Base-by-base conservation (phyloP, 2,888 invertebrate genomes). In the Amphimallon solstitiale region DNA sequence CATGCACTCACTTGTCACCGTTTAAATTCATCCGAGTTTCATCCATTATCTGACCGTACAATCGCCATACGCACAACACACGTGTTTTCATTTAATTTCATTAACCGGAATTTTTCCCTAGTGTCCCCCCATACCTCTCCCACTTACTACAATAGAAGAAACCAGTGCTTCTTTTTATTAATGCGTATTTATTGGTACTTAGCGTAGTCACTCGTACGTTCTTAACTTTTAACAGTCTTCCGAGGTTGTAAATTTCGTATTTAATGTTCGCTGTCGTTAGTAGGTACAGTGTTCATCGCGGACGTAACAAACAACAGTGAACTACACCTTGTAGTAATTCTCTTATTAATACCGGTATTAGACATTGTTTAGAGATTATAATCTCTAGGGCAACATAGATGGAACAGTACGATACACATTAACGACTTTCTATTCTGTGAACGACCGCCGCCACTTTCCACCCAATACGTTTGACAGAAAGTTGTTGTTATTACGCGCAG, bases 361-460 rank as follows among this genome's bases (percentile, higher is more conserved):
- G 51, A 51, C 51, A 51, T 51, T 51, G 51, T 51, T 51, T 51
- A 51, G 51, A 51, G 51, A 51, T 51, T 51, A 51, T 51, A 51
- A 51, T 51, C 51, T 51, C 34, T 19, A n/a, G 51, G 35, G 35
- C 51, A 51, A 51, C 17, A 51, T 35, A 51, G 51, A 35, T 51
- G 35, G 51, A 23, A 51, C 35, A 35, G 35, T 35, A 35, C 15
- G 34, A 51, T 51, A 51, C 29, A 35, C 35, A 35, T 51, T 51
- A 51, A 51, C 51, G 51, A 51, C 51, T 51, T 17, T 34, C 10
- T 15, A 9, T 51, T 34, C 15, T 35, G 14, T 51, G 35, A 35
- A 35, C 15, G 29, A 34, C 14, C 51, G 35, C 35, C 23, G 35
- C 51, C n/a, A n/a, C n/a, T n/a, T 35, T 51, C 35, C 35, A 51